Conservation (phyloP, 2,888 invertebrate genomes). For the Nysson spinosus region DNA sequence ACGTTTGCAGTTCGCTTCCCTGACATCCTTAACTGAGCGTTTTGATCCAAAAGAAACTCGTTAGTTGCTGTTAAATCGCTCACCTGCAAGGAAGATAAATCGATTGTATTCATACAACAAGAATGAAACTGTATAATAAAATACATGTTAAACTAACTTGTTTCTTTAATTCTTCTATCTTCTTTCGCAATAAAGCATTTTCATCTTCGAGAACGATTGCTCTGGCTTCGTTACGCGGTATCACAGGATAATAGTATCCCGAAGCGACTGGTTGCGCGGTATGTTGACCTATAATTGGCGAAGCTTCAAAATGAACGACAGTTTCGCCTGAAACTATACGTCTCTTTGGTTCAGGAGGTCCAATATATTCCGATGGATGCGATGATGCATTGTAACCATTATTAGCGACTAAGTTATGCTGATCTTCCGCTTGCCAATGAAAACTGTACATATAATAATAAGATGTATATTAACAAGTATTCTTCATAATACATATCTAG, state of each 20-base stretch:
- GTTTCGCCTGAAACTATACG: constrained; percentile 72
- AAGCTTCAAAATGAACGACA: constrained; percentile 72
- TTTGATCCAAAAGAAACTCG: constrained; percentile 88
- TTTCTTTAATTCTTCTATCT: constrained; percentile 84
- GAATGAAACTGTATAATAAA: neutral
- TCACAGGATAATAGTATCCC: constrained; percentile 74
- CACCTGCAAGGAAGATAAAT: constrained; percentile 75
- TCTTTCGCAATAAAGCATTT: constrained; percentile 82
- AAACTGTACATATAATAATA: too few species aligned
- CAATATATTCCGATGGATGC: constrained; percentile 71
- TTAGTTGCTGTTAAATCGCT: constrained; percentile 86
- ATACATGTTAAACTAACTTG: constrained; percentile 77
- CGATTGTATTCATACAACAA: neutral
- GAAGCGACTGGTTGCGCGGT: constrained; percentile 69
- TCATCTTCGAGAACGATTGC: constrained; percentile 82
- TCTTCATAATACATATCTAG: neutral
- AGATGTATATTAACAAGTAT: too few species aligned
- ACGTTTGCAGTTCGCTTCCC: constrained; percentile 79
- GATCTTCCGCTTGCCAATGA: constrained; percentile 73
- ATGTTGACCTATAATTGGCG: constrained; percentile 72
- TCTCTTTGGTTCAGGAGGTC: constrained; percentile 73
- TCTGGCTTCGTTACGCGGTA: constrained; percentile 75
- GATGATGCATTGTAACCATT: constrained; percentile 69
- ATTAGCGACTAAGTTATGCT: constrained; percentile 66
- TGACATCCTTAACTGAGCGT: constrained; percentile 84